Evolutionary conservation across 1,140 invertebrate genomes (phyloP).

Genomic region (Papilio aristodemus): DNA sequence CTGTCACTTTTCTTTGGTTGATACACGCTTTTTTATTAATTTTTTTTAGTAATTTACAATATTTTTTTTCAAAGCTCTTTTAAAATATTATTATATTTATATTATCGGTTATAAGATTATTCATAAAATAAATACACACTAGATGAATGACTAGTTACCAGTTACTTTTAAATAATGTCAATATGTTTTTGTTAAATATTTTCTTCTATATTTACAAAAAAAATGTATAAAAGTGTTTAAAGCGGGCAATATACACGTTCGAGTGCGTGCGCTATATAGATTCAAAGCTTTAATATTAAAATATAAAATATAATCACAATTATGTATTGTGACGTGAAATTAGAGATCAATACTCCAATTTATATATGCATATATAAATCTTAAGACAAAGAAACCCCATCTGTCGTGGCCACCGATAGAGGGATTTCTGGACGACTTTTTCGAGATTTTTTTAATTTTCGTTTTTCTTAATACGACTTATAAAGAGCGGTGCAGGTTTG

Average conservation of each 20-base stretch:
- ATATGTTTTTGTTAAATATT: slow-evolving; percentile 53
- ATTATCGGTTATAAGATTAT: slow-evolving; percentile 51
- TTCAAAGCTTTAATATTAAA: slow-evolving; percentile 46
- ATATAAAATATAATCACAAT: slow-evolving; percentile 61
- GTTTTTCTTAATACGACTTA: slow-evolving; percentile 61
- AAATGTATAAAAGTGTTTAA: slow-evolving; percentile 49
- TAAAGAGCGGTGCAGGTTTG: slow-evolving; percentile 68
- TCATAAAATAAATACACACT: slow-evolving; percentile 73
- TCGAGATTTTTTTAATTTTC: slow-evolving; percentile 58
- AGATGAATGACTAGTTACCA: slow-evolving; percentile 78
- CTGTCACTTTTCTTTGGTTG: slow-evolving; percentile 46
- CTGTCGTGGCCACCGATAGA: slow-evolving; percentile 75
- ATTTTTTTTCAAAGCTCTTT: slow-evolving; percentile 39
- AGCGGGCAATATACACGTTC: slow-evolving; percentile 55
- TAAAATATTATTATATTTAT: slow-evolving; percentile 47
- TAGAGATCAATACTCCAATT: slow-evolving; percentile 74
- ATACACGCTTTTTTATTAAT: slow-evolving; percentile 41
- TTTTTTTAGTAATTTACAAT: slow-evolving; percentile 39
- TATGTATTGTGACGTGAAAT: slow-evolving; percentile 74
- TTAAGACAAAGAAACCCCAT: slow-evolving; percentile 48
- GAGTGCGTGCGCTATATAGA: slow-evolving; percentile 57
- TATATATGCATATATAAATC: slow-evolving; percentile 76
- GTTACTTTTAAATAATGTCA: slow-evolving; percentile 64
- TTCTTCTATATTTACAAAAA: slow-evolving; percentile 49
- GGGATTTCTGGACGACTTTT: slow-evolving; percentile 48